Evolutionary conservation across 2,797 vertebrate species (phyloP).

Genomic region (Clamator glandarius): DNA sequence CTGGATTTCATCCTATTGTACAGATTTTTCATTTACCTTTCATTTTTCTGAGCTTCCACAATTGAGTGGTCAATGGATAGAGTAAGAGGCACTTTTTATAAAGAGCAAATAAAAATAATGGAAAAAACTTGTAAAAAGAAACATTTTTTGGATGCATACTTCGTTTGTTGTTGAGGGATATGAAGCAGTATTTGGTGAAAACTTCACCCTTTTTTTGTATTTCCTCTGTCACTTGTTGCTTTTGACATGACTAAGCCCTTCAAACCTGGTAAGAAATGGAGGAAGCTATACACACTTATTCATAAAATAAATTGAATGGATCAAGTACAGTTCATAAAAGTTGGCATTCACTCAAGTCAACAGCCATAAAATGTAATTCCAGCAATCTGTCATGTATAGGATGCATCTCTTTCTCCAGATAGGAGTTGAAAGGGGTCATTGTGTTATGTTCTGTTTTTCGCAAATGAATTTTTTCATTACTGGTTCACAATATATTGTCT

Average conservation of each 20-base stretch:
- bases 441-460: constrained; percentile 48
- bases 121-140: neutral
- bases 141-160: neutral
- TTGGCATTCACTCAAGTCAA: neutral
- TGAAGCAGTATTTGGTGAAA: neutral
- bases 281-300: neutral
- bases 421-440: constrained; percentile 5
- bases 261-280: neutral
- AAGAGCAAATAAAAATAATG: neutral
- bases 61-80: neutral
- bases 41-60: neutral
- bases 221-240: neutral
- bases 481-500: neutral
- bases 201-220: neutral
- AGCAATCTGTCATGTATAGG: neutral
- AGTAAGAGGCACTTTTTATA: neutral
- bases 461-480: constrained; percentile 40
- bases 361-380: constrained; percentile 21
- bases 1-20: neutral
- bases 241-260: neutral
- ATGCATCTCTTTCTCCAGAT: neutral
- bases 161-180: neutral
- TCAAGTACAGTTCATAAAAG: constrained; percentile 1
- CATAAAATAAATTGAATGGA: constrained; percentile 19
- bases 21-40: neutral